Evolutionary conservation across 30 jellyfish, hydroid and myxozoan genomes (phyloP), one percentile per base, ranked within the genome.

Genomic region (Chironex yamaguchii): DNA sequence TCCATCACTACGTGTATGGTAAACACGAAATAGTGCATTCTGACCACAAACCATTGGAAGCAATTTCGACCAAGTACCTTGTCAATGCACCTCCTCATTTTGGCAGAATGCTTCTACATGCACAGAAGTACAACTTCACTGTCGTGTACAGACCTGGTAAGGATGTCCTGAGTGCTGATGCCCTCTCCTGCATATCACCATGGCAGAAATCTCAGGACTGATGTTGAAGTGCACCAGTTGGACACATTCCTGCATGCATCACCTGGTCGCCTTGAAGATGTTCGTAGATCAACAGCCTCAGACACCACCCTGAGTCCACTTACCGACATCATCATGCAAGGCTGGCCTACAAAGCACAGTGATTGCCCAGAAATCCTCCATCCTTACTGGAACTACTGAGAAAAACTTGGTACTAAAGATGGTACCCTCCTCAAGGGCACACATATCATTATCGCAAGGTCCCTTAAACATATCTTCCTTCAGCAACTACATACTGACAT

Each of bases 21-120:
- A 58, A 30, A 21, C 81, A 67, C 36, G 62, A 31, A 29, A 67
- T 21, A 22, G 53, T 33, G 1, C 81, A 67, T 63, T 24, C 81
- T 3, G 81, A 67, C 81, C 81, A 67, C 6, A 67, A 67, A 32
- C 81, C 81, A 29, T 63, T 67, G 9, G 68, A 67, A 29, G 81
- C 6, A 1, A 26, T 67, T 32, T 24, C 81, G 1, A 67, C 2
- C 62, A 67, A 29, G 81, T 31, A 67, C 79, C 48, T 71, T 14
- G 85, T 17, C 52, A 49, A 28, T 50, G 36, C 72, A 35, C 85
- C 85, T 36, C 74, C 78, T n/a, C 79, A 71, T 71, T 11, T 71
- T 20, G 85, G 71, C 3, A 34, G 85, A 33, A 71, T 48, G 42
- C 74, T 34, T 9, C 85, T 71, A 12, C 81, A 30, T 29, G 21